Percentiles rank a stretch among this genome's conserved stretches.
phyloP scores from a whole-genome alignment of 1,140 invertebrate species.

The Aphelinus atriplicis region DNA sequence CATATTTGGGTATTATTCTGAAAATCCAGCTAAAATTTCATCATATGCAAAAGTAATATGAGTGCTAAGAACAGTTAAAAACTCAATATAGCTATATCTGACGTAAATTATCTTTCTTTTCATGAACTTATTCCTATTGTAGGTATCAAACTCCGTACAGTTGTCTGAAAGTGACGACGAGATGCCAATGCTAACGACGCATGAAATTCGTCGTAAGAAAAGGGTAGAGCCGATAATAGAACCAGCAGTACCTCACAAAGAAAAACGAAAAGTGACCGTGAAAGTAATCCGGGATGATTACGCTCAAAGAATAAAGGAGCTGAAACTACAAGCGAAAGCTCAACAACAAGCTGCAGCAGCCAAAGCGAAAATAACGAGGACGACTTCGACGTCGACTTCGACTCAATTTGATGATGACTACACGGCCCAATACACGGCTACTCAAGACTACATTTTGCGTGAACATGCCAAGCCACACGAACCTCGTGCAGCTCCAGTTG shows the following conservation, averaged over 20 bases:
- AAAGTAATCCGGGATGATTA: slow-evolving; percentile 29
- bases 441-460: slow-evolving; percentile 28
- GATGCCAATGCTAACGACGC: not conserved
- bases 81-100: no score
- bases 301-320: not conserved
- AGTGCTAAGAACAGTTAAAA: no score
- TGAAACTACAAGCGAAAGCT: no score
- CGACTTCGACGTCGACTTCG: not conserved
- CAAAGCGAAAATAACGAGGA: not conserved
- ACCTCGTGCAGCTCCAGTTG: slow-evolving; percentile 40
- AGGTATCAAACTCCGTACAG: not conserved
- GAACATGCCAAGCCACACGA: slow-evolving; percentile 25
- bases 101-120: no score
- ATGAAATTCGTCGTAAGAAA: slow-evolving; percentile 26
- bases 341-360: not conserved
- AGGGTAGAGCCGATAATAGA: not conserved
- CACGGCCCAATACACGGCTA: slow-evolving; percentile 24
- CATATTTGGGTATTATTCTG: no score
- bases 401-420: slow-evolving; percentile 19
- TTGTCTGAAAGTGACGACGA: not conserved
- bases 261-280: slow-evolving; percentile 27
- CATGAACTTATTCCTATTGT: no score
- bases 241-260: not conserved
- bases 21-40: no score
- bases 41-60: no score